A percentile compares a stretch with the other conserved stretches of the same genome.
Conservation (phyloP, 2,888 invertebrate species). For the Cerastis leucographa region DNA sequence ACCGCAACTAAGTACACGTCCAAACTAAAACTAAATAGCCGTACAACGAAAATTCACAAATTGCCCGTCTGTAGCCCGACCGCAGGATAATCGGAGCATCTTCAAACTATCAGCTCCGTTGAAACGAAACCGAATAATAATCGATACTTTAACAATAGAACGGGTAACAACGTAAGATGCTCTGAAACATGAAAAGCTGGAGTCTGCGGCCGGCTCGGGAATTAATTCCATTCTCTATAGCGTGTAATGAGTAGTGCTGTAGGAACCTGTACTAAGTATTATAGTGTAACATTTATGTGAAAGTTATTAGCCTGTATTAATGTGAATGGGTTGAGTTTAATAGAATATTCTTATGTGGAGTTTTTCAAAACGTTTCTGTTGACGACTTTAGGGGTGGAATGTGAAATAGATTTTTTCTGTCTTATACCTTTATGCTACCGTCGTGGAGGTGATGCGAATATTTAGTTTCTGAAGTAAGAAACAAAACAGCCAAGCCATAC, state of each 20-base stretch:
- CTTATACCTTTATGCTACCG: too few relatives aligned
- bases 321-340: neutral
- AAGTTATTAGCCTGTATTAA: neutral
- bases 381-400: neutral
- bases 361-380: neutral
- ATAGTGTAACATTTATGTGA: neutral
- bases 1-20: conserved; percentile 1
- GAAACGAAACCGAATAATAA: conserved; percentile 66
- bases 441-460: too few relatives aligned
- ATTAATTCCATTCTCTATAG: conserved; percentile 85
- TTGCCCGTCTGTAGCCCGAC: conserved; percentile 36
- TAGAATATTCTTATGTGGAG: neutral
- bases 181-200: conserved; percentile 79
- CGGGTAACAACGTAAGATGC: conserved; percentile 72
- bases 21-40: conserved; percentile 17
- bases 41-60: conserved; percentile 46
- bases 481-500: too few relatives aligned
- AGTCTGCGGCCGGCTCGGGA: conserved; percentile 82
- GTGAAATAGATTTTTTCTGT: neutral
- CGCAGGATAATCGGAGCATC: conserved; percentile 56
- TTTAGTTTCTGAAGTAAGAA: too few relatives aligned
- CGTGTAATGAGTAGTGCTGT: conserved; percentile 78
- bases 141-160: conserved; percentile 76
- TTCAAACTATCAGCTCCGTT: conserved; percentile 53
- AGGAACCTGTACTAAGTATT: conserved; percentile 34